Evolutionary conservation across 1,140 invertebrate genomes (phyloP), one percentile per base, ranked within the genome.

Genomic region (Diorhabda carinulata): DNA sequence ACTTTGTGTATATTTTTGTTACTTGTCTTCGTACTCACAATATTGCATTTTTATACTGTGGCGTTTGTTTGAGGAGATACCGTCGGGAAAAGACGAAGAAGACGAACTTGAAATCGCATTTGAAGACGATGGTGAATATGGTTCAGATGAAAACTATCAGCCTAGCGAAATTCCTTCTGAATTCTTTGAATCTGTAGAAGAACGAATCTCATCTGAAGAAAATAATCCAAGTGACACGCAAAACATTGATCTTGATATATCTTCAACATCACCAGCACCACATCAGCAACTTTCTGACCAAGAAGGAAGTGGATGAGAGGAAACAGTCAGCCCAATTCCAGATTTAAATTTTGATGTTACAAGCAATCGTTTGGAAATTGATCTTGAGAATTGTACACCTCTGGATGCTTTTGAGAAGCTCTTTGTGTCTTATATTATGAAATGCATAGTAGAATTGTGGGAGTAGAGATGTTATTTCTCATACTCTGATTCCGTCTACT

Each of bases 51-150:
- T 25, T 25, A 25, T 25, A 67, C 0, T 59, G 42, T 60, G 61
- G 61, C 57, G 66, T 67, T 59, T 61, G 41, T 67, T 67, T 67
- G 57, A 67, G 9, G 41, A 43, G 40, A 9, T 60, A 60, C 25
- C 25, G 43, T 58, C 42, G 59, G 57, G 56, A 67, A 44, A 25
- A 43, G 64, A 70, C 57, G 44, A 47, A 61, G 47, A 66, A 66
- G 8, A 4, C 52, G 60, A 10, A 58, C 45, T 52, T 67, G 25
- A 25, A 25, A 25, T 25, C 25, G 45, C 41, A 61, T 59, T 47
- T 70, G 9, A 58, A 57, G 57, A 68, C 64, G 57, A 61, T 67
- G 43, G 25, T 60, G 66, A 67, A 40, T 25, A 66, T 66, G 64
- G 52, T 56, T 56, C 64, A 3, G 64, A 66, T 66, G 45, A 66